Evolutionary conservation across 2,113 vertebrate genomes (phyloP), one percentile per base, ranked within the genome.

Genomic region (Trematocara marginatum): DNA sequence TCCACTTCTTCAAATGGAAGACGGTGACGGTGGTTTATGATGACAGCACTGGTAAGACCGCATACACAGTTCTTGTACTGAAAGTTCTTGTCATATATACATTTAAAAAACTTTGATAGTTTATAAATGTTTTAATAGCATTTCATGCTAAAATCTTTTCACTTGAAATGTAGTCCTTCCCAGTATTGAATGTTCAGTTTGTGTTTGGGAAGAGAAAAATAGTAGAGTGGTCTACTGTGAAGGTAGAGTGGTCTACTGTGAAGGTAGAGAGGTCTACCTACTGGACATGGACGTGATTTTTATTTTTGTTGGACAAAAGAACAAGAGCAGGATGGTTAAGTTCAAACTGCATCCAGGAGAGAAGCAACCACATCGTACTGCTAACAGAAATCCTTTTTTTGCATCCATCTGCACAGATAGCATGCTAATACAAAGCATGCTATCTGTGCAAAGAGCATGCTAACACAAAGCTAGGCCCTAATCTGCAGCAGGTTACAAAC

Each of bases 1-100:
- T 99, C 71, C 98, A 99, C 92, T 99, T 99, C 96, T 99, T 99
- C 97, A 99, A 99, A 95, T 99, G 98, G 99, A 99, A 99, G 96
- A 99, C 98, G 0, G 98, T 99, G 87, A 99, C 99, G 0, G 97
- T 99, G 90, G 99, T 99, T 42, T 99, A 99, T 20, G 99, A 99
- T 90, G 99, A 99, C 97, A 99, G 98, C 96, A 99, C 98, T 57
- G 99, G 99, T 99, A 97, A 98, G 97, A 52, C 31, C 2, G 40
- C 7, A 12, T 2, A 7, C 45, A 29, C 7, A 47, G 13, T 12
- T 52, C 7, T 29, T 82, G 29, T 38, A 11, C 15, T 45, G 34
- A 42, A 20, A 15, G 6, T 52, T 38, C 18, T 71, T 16, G 18
- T 64, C 34, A 64, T 64, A 35, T 35, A 64, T 35, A 6, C 9